phyloP scores from a whole-genome alignment of 30 jellyfish, hydroid and myxozoan genomes.

The Clytia hemisphaerica region DNA sequence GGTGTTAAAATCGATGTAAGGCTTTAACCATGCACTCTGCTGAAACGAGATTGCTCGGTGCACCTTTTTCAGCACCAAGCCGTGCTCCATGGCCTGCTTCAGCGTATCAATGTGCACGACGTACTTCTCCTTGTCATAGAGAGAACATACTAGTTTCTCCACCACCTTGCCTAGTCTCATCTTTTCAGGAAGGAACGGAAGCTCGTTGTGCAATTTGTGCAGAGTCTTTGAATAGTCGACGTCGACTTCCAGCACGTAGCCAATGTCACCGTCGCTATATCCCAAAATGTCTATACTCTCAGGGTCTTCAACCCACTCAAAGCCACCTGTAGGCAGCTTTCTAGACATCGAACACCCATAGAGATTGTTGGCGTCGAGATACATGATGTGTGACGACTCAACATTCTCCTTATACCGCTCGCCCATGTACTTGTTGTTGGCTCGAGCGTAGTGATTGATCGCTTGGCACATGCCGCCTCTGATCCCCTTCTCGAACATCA shows the following conservation, averaged over 20 bases:
- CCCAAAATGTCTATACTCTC: slow-evolving; percentile 9
- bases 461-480: slow-evolving; percentile 11
- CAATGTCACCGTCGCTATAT: too few species aligned
- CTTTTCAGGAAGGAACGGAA: slow-evolving; percentile 52
- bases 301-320: slow-evolving; percentile 38
- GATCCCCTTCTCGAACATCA: slow-evolving; percentile 27
- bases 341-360: slow-evolving; percentile 68
- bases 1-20: slow-evolving; percentile 21
- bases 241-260: slow-evolving; percentile 50
- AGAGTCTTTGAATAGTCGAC: slow-evolving; percentile 48
- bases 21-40: slow-evolving; percentile 11
- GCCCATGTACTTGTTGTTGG: slow-evolving; percentile 12
- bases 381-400: slow-evolving; percentile 29
- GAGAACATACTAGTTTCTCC: slow-evolving; percentile 38
- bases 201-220: slow-evolving; percentile 52
- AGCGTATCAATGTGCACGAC: slow-evolving; percentile 35
- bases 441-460: not conserved
- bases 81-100: slow-evolving; percentile 16
- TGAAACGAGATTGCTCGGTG: slow-evolving; percentile 7
- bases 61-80: slow-evolving; percentile 3
- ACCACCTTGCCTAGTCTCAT: not conserved
- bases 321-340: slow-evolving; percentile 45
- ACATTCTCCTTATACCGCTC: not conserved
- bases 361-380: slow-evolving; percentile 57
- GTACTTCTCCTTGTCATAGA: slow-evolving; percentile 36